Base-by-base conservation (phyloP, 2,797 vertebrate species). In the Streptopelia turtur region DNA sequence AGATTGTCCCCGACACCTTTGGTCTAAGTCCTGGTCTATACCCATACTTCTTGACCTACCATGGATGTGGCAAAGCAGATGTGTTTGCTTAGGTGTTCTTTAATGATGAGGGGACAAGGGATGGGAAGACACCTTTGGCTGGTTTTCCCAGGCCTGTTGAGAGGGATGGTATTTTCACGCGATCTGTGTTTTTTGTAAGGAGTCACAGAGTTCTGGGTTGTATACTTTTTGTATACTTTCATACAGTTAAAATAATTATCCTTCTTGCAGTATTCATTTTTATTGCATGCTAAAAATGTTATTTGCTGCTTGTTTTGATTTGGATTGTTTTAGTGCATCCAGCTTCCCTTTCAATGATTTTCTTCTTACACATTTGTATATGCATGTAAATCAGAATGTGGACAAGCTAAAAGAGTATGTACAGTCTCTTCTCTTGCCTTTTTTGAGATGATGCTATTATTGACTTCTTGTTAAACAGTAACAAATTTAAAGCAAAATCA, bases 261-360 rank as follows among this genome's bases (percentile, higher is more conserved):
- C 9, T 71, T 78, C n/a, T 92, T 83, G 50, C 57, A 31, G 18
- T 77, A 52, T 80, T 94, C 3, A 16, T 89, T 90, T 93, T 85
- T 90, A 89, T 72, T 96, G 94, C 96, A 96, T 92, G 95, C 72
- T 92, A 83, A 89, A 95, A 95, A 87, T 92, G 79, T 95, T 89
- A 71, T 63, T 95, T 95, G 75, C 88, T 83, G 72, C 90, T 91
- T 92, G 55, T 95, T 93, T 95, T 96, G 35, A 79, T 91, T 92
- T 87, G 49, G 10, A 61, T 90, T 93, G 77, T 63, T 91, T 75
- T 61, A 83, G 45, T 89, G 70, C 84, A 76, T 85, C 65, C 50
- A 81, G 61, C 89, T 89, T 96, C 49, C 24, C 76, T 75, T 89
- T 61, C 64, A 84, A 83, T 90, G 27, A 17, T 35, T 83, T 77